Base-by-base conservation (phyloP, 2,888 invertebrate species). In the Druceiella hillmani region DNA sequence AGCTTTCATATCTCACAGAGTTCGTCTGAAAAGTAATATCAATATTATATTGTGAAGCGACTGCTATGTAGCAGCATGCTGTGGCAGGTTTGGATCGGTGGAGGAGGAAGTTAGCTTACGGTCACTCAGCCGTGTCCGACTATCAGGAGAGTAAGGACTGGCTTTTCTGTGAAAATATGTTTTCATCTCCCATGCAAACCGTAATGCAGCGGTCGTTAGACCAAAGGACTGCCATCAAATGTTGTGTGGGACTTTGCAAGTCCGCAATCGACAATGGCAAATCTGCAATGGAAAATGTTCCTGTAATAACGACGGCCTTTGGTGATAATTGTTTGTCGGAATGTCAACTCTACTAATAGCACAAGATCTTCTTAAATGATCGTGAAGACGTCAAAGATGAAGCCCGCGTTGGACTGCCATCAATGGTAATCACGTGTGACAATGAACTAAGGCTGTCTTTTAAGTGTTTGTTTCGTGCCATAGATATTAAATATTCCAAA, bases 201-300 rank as follows among this genome's bases (percentile, higher is more conserved):
- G 22, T 9, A 20, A 31, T 31, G 32, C 4, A 2, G 12, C 12
- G 36, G n/a, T 33, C 13, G 7, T 14, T 13, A n/a, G 38, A 43
- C 15, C 42, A 44, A 26, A 17, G 38, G 13, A 28, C 37, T 17
- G 35, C 29, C 24, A 31, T 44, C 14, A 39, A 40, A 25, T 44
- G 39, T 25, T 43, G 11, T 20, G 38, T 33, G 17, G 40, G 36
- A 43, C 38, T 46, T n/a, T 17, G 32, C 22, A 43, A 46, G 34
- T 33, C 41, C n/a, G n/a, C n/a, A n/a, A n/a, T n/a, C n/a, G n/a
- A n/a, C n/a, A n/a, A n/a, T n/a, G n/a, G n/a, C n/a, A n/a, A n/a
- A n/a, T n/a, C n/a, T 20, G 30, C 28, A 9, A 33, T 25, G 7
- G 38, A 43, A 43, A 43, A 26, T 28, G 33, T 39, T 25, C 17